Base-by-base conservation (phyloP, 2,113 vertebrate genomes). In the Sigmodon hispidus region DNA sequence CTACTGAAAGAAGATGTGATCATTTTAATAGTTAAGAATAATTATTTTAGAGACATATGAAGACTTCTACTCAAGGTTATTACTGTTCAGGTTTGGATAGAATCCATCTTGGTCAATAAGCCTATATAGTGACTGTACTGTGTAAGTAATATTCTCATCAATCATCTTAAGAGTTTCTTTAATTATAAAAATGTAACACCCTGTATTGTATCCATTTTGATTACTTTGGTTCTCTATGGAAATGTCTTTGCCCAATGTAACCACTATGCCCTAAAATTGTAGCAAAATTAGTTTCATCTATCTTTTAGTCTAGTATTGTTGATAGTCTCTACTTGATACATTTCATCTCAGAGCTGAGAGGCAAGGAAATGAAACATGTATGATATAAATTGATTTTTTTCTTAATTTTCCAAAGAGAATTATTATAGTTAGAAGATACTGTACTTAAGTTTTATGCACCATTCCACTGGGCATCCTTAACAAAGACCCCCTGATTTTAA, bases 331-430 rank as follows among this genome's bases (percentile, higher is more conserved):
- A 63, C 50, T 65, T 90, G 80, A 87, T 63, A 77, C 79, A 91
- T 84, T 95, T 94, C 57, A 63, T 26, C 5, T 95, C 31, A 76
- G 43, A 92, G 40, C 22, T 36, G 50, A 81, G 65, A 96, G 40
- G 52, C 31, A 81, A 4, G 85, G 11, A 90, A 92, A n/a, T n/a
- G n/a, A n/a, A 90, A 76, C 52, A 1, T 59, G 36, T 65, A 72
- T 69, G 80, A 36, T 92, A 65, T 90, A 88, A 92, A 72, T 76
- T 94, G 75, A 96, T 84, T 94, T 24, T 67, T 95, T 40, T 57
- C 31, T 61, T 48, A 9, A 13, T 57, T 69, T 89, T 77, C 22
- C 65, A 72, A 63, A 87, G 4, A 91, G 1, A 70, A 69, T 43
- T 83, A 83, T 91, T 94, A 17, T 26, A 61, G 6, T 50, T 21